Evolutionary conservation across 2,888 invertebrate species (phyloP).

Genomic region (Dascillus cervinus): DNA sequence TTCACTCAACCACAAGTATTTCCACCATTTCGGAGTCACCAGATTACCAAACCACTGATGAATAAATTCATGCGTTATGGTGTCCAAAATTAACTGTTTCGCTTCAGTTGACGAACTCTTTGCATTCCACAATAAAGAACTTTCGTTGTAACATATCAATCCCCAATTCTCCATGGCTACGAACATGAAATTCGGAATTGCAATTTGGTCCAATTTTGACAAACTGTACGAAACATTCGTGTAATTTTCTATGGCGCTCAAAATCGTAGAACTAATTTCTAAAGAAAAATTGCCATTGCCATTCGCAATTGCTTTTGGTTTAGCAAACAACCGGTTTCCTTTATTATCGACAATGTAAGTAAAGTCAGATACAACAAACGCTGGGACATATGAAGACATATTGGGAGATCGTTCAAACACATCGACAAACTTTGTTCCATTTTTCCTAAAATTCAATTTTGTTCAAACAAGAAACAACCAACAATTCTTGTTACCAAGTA

Average conservation of each 20-base stretch:
- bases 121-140: constrained; percentile 48
- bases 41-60: constrained; percentile 67
- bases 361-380: constrained; percentile 63
- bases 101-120: constrained; percentile 38
- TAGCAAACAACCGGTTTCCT: constrained; percentile 27
- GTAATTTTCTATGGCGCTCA: constrained; percentile 47
- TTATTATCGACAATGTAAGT: constrained; percentile 6
- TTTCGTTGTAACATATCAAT: constrained; percentile 67
- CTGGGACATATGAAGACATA: constrained; percentile 71
- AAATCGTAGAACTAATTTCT: constrained; percentile 39
- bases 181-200: constrained; percentile 74
- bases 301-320: constrained; percentile 27
- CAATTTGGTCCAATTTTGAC: constrained; percentile 69
- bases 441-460: background rate
- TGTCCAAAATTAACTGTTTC: constrained; percentile 44
- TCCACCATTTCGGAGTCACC: constrained; percentile 58
- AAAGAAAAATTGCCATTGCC: constrained; percentile 39
- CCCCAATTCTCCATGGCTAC: constrained; percentile 97
- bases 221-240: constrained; percentile 46
- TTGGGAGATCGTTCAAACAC: constrained; percentile 7
- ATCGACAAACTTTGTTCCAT: constrained; percentile 4
- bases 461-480: background rate
- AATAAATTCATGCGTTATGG: constrained; percentile 57
- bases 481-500: background rate
- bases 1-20: constrained; percentile 57